Base-by-base conservation (phyloP, 2,888 invertebrate genomes). In the Auanema sp. region DNA sequence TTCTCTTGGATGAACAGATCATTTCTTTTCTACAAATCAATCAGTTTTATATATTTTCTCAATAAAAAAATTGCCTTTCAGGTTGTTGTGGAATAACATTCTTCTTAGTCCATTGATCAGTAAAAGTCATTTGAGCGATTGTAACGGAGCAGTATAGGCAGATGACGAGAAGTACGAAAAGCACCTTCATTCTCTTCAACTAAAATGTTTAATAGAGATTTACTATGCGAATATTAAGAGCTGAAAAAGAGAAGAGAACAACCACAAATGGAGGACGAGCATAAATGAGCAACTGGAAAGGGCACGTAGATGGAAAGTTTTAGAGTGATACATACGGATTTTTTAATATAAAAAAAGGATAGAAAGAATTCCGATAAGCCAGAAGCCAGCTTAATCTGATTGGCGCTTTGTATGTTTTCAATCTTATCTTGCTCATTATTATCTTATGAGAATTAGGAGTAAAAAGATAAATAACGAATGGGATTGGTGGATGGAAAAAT, bases 91-190 rank as follows among this genome's bases (percentile, higher is more conserved):
- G 16, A 47, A 47, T 18, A 47, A 16, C 21, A 33, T 56, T 58
- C 59, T 72, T 72, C 58, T 72, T 72, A 52, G 65, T 69, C 71
- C 71, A 72, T 49, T 72, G 71, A 58, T 72, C 71, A 49, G 71
- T 69, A 67, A 72, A 72, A n/a, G 71, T 72, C 71, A 72, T 72
- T 58, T 72, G 71, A 8, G 67, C 62, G 64, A 57, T 50, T 25
- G 64, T 53, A 51, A 66, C 50, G 18, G 60, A 58, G 43, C 64
- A 49, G 51, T 58, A 55, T 49, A 65, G 58, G 21, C 44, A 62
- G 42, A 72, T 33, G 33, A 72, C 55, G 49, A 53, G 47, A 18
- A 60, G 40, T 6, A 47, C 21, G 25, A 60, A 55, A 21, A 60
- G 23, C 14, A 40, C 44, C 44, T 55, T 53, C 60, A 60, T 60